A percentile compares a stretch with the other conserved stretches of the same genome.
Evolutionary conservation across 2,797 vertebrate species (phyloP).

Genomic region (Notoglanidium macrostoma): DNA sequence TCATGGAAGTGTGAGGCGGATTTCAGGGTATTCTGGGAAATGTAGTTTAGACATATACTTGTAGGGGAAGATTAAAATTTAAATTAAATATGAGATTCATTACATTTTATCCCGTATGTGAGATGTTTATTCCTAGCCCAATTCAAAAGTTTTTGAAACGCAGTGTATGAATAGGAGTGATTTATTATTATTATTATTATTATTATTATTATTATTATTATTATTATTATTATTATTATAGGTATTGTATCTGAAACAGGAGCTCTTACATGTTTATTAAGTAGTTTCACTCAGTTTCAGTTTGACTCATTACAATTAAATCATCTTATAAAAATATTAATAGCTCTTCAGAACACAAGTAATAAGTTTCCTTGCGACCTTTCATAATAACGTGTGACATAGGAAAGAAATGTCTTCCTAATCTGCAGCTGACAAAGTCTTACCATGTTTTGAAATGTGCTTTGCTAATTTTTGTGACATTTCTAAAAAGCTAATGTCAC

Average conservation of each 20-base stretch:
- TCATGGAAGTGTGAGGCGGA: background rate
- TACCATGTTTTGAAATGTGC: background rate
- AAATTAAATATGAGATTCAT: background rate
- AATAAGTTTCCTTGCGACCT: background rate
- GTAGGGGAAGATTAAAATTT: too few relatives aligned
- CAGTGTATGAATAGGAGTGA: background rate
- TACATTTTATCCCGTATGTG: too few relatives aligned
- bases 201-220: too few relatives aligned
- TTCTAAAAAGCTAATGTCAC: background rate
- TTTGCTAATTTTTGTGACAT: background rate
- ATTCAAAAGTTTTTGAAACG: background rate
- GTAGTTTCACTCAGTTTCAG: background rate
- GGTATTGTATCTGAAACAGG: background rate
- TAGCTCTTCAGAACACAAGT: background rate
- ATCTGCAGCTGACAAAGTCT: background rate
- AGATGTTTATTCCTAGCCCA: background rate
- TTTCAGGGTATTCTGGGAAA: conserved; percentile 1
- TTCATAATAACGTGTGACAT: background rate
- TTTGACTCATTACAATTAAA: background rate
- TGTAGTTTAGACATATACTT: background rate
- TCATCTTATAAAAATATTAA: background rate
- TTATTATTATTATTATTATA: background rate
- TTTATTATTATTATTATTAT: background rate
- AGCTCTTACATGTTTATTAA: background rate
- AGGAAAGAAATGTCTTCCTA: background rate